These are phyloP conservation scores for Isichthys henryi DNA, from an alignment of 2,113 vertebrate species.

Conservation along the genomic window DNA sequence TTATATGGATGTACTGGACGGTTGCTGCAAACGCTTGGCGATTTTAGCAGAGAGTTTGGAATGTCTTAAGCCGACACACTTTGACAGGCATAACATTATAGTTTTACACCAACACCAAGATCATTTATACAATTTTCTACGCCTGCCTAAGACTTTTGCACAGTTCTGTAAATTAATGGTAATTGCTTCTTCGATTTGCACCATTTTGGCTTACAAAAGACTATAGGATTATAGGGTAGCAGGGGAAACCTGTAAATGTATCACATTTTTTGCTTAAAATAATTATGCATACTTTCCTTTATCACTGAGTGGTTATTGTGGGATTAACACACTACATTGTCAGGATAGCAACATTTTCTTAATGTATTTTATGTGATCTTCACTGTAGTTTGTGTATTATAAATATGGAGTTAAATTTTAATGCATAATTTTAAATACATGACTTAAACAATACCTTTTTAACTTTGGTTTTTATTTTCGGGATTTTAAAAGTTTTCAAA, in stretches of 20 bases:
- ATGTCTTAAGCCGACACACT: neutral
- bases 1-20: neutral
- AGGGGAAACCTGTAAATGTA: neutral
- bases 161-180: neutral
- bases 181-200: neutral
- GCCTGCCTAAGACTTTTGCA: neutral
- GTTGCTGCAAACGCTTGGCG: neutral
- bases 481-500: neutral
- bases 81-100: neutral
- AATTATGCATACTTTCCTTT: neutral
- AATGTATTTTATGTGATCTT: neutral
- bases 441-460: neutral
- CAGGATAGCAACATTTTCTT: neutral
- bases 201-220: neutral
- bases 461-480: neutral
- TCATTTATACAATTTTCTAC: neutral
- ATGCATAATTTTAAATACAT: neutral
- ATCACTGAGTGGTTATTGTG: neutral
- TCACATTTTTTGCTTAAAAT: neutral
- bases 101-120: neutral
- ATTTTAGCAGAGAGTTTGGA: neutral
- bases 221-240: neutral
- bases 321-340: neutral
- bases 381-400: neutral
- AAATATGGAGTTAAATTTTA: neutral